Conservation (phyloP, 2,797 vertebrate species). For the Onychomys leucogaster region DNA sequence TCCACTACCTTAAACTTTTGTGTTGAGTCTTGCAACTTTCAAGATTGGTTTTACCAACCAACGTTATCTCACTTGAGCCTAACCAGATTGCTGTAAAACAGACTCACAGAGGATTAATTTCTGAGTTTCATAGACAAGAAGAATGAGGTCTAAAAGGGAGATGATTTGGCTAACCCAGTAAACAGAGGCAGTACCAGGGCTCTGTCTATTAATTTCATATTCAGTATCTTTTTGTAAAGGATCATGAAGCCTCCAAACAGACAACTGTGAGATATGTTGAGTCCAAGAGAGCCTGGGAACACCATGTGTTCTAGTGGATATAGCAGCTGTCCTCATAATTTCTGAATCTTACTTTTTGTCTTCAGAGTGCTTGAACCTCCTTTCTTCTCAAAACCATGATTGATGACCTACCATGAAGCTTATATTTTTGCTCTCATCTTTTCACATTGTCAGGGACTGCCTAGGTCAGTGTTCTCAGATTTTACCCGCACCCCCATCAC, state of each 20-base stretch:
- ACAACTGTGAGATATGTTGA: neutral
- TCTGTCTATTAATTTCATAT: slow-evolving; percentile 8
- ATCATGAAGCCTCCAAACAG: neutral
- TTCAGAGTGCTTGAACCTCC: neutral
- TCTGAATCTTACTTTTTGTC: neutral
- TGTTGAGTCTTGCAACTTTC: neutral
- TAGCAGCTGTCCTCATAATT: neutral
- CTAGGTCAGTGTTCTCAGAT: neutral
- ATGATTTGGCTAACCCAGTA: slow-evolving; percentile 46
- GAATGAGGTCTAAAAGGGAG: slow-evolving; percentile 34
- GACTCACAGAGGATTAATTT: slow-evolving; percentile 5
- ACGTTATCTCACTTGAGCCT: slow-evolving; percentile 26
- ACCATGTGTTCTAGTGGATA: neutral
- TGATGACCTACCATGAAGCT: neutral
- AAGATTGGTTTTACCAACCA: neutral
- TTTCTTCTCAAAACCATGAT: neutral
- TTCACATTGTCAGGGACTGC: neutral
- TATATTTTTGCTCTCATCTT: neutral
- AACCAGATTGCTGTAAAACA: slow-evolving; percentile 29
- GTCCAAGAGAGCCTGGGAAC: neutral
- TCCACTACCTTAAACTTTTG: slow-evolving; percentile 4
- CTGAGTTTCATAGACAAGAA: slow-evolving; percentile 37
- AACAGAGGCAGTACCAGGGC: neutral
- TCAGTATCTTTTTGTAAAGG: neutral
- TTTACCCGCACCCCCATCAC: neutral